Evolutionary conservation across 1,140 invertebrate species (phyloP), one percentile per base, ranked within the genome.

Genomic region (Psix sp.): DNA sequence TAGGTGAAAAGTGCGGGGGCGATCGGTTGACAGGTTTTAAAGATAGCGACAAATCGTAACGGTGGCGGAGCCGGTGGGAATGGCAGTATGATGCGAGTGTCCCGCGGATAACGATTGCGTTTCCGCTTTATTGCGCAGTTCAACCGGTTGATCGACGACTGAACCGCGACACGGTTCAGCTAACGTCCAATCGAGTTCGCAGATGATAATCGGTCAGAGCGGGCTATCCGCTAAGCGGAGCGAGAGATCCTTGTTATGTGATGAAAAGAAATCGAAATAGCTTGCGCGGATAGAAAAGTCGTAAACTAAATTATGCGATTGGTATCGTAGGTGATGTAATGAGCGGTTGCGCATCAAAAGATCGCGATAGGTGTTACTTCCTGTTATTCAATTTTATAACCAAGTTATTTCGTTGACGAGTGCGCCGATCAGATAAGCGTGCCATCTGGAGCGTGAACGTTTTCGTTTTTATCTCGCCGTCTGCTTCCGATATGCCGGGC

Each of bases 51-150:
- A 38, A n/a, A 62, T 42, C 66, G 56, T 39, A 49, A 66, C 57
- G 45, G 43, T 48, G 56, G 66, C 46, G 51, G 18, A 38, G 15
- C 14, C 16, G 7, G 31, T 26, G 15, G 17, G 54, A 65, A 65
- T 38, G 17, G 42, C 14, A 20, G 46, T 29, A 35, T 39, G 54
- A 52, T 54, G 65, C 48, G 54, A 17, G 21, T 39, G 38, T 35
- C 24, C 14, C 14, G 15, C 11, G 38, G 67, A 71, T 71, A 71
- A 57, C 67, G 67, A 71, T 71, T 62, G 57, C 67, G 57, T 71
- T 62, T 71, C 49, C 67, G 67, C 57, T 71, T 71, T 71, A 63
- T 71, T 71, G 67, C 67, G 51, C 42, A 45, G 59, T 63, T 63
- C 67, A 63, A 71, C 67, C 67, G 67, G 67, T 63, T 63, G 48